Evolutionary conservation across 1,140 invertebrate species (phyloP).

Genomic region (Panagrolaimus sp.): DNA sequence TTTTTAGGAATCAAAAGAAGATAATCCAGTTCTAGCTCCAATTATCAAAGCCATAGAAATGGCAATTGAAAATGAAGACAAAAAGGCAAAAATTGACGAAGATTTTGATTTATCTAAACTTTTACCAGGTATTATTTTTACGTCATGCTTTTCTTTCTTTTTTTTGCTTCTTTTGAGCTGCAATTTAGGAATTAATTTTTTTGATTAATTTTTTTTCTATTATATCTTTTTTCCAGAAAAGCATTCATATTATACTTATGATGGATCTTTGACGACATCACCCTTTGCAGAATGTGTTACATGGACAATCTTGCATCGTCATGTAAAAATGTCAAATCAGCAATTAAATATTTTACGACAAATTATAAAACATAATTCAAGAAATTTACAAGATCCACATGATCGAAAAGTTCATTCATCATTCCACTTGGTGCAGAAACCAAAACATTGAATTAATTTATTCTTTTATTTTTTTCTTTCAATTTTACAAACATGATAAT

Average conservation of each 20-base stretch:
- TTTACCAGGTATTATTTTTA: constrained; percentile 12
- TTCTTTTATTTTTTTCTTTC: no score
- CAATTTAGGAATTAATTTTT: background rate
- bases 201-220: background rate
- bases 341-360: constrained; percentile 9
- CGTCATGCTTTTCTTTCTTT: background rate
- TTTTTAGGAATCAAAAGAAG: constrained; percentile 20
- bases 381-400: background rate
- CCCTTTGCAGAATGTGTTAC: constrained; percentile 78
- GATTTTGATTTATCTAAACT: constrained; percentile 25
- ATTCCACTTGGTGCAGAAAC: background rate
- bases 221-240: constrained; percentile 11
- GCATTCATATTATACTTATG: constrained; percentile 66
- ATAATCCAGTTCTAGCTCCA: constrained; percentile 42
- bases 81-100: constrained; percentile 13
- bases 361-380: background rate
- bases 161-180: background rate
- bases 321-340: constrained; percentile 26
- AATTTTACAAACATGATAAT: no score
- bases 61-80: constrained; percentile 19
- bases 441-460: background rate
- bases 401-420: constrained; percentile 6
- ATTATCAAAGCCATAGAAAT: constrained; percentile 34
- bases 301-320: constrained; percentile 76
- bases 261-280: constrained; percentile 81